Evolutionary conservation across 2,888 invertebrate genomes (phyloP), one percentile per base, ranked within the genome.

Genomic region (Helobdella robusta): DNA sequence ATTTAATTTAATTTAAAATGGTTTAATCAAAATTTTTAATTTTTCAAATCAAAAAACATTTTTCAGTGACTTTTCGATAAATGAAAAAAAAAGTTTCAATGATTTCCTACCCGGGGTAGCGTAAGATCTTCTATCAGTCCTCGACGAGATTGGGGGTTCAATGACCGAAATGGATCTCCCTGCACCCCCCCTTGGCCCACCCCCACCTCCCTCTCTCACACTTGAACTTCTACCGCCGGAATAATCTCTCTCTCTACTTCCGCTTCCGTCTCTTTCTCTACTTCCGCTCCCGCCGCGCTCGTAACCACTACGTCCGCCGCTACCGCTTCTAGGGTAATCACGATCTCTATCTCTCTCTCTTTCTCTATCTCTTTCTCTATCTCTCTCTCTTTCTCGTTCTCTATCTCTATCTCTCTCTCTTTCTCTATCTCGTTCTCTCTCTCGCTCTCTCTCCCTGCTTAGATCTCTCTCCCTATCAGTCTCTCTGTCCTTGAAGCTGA

Each of bases 261-360:
- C 62, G 28, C 60, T 28, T 2, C 20, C 11, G 18, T 36, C 44
- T 20, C 60, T 40, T 18, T 30, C 50, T 18, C 50, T 20, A 46
- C 62, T 50, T 2, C 50, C 34, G 50, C 62, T 46, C 15, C 30
- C 2, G 11, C 44, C 50, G 30, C 62, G 20, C 30, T 28, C 48
- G n/a, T 54, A 54, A 18, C 62, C n/a, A 48, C 2, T 34, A 2
- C 61, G n/a, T 3, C 61, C 61, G 25, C 59, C 40, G 44, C 59
- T 36, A 25, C 54, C 44, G 8, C 44, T n/a, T 40, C 44, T 32
- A 54, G 30, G 11, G 18, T 25, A 3, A 28, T 61, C 23, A 40
- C 61, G n/a, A 15, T 60, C 52, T 75, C 69, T 74, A 64, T 59
- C 67, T 64, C 54, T 1, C 32, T 54, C 65, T 35, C 65, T 30